Evolutionary conservation across 2,113 vertebrate genomes (phyloP), one percentile per base, ranked within the genome.

Genomic region (cattle (Bos taurus)): DNA sequence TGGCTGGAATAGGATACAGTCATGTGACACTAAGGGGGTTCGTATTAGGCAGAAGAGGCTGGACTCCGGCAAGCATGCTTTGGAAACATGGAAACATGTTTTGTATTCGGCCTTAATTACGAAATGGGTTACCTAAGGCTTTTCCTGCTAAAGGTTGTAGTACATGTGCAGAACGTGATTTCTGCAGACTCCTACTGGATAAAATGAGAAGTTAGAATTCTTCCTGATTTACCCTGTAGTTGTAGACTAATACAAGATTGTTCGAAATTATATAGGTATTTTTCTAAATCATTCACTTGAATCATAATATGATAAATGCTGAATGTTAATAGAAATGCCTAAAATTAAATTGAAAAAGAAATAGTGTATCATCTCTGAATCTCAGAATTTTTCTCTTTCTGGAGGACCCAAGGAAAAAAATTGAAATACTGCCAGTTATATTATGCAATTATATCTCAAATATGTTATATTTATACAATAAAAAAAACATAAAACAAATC

Each of bases 231-330:
- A 74, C 40, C 86, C 50, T 93, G 2, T 10, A 50, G n/a, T 85
- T 92, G 14, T 23, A 91, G 48, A 82, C 36, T 62, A 2, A 84
- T 91, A 87, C 8, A 59, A 83, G 87, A 26, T 96, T 94, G 59
- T 21, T 91, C 12, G 54, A 40, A 78, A 54, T 19, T 97, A 19
- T 64, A n/a, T 59, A 96, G 57, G 60, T 96, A 81, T 96, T 95
- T 87, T 25, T 95, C 74, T 28, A 50, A 95, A 26, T 81, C 46
- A 82, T 95, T 97, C 40, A 56, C n/a, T 43, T 80, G 48, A 82
- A 57, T 80, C 43, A 52, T 83, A 80, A 48, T 50, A 60, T 90
- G 74, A 94, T 91, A n/a, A 93, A n/a, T 85, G 10, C 85, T 92
- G 88, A 88, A 56, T 81, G n/a, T 92, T 96, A 93, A 88, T 95